These are phyloP conservation scores for Cherax destructor DNA, from an alignment of 1,140 invertebrate species.

Conservation along the genomic window DNA sequence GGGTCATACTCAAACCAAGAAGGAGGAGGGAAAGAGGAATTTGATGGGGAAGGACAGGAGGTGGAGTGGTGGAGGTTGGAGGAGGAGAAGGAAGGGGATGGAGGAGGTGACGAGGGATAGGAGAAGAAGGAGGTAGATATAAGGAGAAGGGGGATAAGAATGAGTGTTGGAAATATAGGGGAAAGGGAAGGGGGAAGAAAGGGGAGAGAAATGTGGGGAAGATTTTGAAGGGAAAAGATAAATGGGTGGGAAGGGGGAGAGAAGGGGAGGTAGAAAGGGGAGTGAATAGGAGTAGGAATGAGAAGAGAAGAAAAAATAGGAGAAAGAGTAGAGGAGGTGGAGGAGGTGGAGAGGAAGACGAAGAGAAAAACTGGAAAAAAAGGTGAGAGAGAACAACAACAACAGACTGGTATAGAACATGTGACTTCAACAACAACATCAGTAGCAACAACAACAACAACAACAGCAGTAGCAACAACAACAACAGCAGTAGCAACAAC, in stretches of 20 bases:
- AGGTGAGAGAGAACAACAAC: not conserved
- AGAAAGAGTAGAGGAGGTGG: not conserved
- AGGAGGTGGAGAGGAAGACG: not conserved
- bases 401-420: not conserved
- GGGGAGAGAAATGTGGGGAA: not conserved
- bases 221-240: not conserved
- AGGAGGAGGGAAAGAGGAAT: not conserved
- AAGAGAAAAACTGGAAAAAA: not conserved
- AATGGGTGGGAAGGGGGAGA: not conserved
- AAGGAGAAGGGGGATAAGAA: not conserved
- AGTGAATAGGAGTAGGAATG: not conserved
- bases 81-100: not conserved
- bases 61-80: not conserved
- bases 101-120: not conserved
- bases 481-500: too few relatives aligned
- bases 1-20: not conserved
- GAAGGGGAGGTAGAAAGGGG: not conserved
- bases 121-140: not conserved
- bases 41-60: not conserved
- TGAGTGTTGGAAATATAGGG: too few relatives aligned
- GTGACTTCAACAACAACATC: not conserved
- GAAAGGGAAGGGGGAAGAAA: not conserved
- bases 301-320: not conserved
- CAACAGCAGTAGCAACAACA: not conserved
- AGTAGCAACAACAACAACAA: not conserved